Conservation (phyloP, 35 echinoderm and acorn worm genomes). For the Ophiothrix spiculata region DNA sequence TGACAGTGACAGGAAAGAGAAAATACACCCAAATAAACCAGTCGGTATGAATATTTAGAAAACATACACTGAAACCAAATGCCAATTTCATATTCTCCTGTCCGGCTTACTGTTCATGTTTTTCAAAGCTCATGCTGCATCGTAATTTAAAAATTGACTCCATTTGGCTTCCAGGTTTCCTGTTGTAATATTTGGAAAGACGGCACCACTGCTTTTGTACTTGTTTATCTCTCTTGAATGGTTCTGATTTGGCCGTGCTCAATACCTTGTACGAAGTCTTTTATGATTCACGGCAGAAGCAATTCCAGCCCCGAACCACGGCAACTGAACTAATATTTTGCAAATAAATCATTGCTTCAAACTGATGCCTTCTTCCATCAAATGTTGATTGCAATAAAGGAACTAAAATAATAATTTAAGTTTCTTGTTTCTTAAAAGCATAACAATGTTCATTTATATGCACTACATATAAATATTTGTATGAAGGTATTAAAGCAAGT, state of each 20-base stretch:
- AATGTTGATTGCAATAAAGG: not conserved
- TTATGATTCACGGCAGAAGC: not conserved
- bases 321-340: conserved; percentile 13
- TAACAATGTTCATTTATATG: not conserved
- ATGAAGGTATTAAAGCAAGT: not conserved
- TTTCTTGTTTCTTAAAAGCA: not conserved
- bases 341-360: conserved; percentile 2
- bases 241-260: not conserved
- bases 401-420: conserved; percentile 17
- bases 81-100: conserved; percentile 15
- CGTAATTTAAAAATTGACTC: conserved; percentile 1
- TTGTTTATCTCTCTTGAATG: conserved; percentile 10
- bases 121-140: not conserved
- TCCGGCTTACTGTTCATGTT: not conserved
- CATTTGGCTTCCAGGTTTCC: not conserved
- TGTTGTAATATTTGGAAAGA: conserved; percentile 10
- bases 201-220: not conserved
- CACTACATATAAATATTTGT: conserved; percentile 3
- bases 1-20: not conserved
- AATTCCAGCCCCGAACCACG: not conserved
- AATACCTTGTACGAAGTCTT: not conserved
- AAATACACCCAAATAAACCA: too few species aligned
- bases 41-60: too few species aligned
- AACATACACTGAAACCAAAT: conserved; percentile 1
- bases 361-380: not conserved